Conservation (phyloP, 2,113 vertebrate genomes). For the Pontoporia blainvillei region DNA sequence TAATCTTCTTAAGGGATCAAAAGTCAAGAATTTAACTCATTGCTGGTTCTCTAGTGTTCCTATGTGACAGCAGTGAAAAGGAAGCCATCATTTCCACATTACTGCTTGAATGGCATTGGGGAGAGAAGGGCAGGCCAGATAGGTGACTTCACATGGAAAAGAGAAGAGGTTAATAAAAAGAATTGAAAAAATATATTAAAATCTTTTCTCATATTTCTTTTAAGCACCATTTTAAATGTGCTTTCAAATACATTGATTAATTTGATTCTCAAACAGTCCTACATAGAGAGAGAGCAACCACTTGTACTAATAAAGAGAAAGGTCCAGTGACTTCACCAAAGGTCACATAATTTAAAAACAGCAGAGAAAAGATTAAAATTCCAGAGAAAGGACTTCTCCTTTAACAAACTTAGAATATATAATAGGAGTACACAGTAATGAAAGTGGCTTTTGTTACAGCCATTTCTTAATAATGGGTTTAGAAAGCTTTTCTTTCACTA, state of each 20-base stretch:
- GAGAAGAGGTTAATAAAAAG: not conserved
- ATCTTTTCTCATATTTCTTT: not conserved
- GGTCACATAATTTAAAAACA: not conserved
- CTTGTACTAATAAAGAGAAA: not conserved
- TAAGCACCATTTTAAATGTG: not conserved
- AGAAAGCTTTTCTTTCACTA: not conserved
- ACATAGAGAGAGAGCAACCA: not conserved
- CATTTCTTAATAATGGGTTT: not conserved
- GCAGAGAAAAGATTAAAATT: not conserved
- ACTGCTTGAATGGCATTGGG: not conserved
- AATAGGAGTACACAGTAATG: not conserved
- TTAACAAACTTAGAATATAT: not conserved
- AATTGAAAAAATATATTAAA: not conserved
- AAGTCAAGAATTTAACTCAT: slow-evolving; percentile 28
- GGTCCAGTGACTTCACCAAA: not conserved
- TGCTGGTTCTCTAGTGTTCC: not conserved
- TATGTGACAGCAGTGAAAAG: not conserved
- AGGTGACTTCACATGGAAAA: not conserved
- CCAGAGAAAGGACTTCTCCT: not conserved
- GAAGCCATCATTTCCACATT: not conserved
- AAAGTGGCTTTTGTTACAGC: not conserved
- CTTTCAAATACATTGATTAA: not conserved
- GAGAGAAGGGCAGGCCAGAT: not conserved
- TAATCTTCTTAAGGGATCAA: slow-evolving; percentile 1
- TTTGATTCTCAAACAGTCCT: not conserved